These are phyloP conservation scores for Timandra comae DNA, from an alignment of 2,888 invertebrate genomes.

Conservation along the genomic window DNA sequence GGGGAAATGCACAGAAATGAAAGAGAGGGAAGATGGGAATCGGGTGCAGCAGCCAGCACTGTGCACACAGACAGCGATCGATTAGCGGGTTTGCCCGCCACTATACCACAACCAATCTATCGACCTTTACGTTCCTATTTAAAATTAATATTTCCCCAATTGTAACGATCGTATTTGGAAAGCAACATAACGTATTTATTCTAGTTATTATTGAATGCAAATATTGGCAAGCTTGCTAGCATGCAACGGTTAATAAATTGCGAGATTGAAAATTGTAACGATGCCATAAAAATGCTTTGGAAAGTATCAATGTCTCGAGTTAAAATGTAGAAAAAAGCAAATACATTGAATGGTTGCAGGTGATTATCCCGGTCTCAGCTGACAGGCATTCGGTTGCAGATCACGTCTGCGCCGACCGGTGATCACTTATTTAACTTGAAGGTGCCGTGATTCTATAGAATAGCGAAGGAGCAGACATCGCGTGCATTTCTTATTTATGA, in stretches of 20 bases:
- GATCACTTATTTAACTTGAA: constrained; percentile 73
- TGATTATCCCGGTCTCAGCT: constrained; percentile 40
- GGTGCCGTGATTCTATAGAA: constrained; percentile 68
- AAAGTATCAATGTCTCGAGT: too few species aligned
- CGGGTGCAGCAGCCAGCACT: constrained; percentile 54
- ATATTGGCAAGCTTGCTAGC: too few species aligned
- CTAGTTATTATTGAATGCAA: background rate
- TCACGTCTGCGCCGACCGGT: constrained; percentile 61
- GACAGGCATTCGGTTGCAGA: constrained; percentile 41
- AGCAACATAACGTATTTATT: constrained; percentile 30
- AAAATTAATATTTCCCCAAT: constrained; percentile 53
- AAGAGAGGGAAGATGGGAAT: constrained; percentile 53
- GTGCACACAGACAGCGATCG: constrained; percentile 72
- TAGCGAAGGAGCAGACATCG: constrained; percentile 51
- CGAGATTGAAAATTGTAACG: too few species aligned
- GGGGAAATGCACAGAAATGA: constrained; percentile 38
- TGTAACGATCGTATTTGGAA: constrained; percentile 36
- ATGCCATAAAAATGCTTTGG: too few species aligned
- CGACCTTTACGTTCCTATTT: constrained; percentile 57
- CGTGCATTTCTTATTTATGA: constrained; percentile 67
- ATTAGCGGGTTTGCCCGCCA: constrained; percentile 60
- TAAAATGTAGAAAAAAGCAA: background rate
- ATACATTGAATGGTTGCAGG: constrained; percentile 10
- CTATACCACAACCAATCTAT: constrained; percentile 58
- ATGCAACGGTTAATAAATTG: too few species aligned